These are phyloP conservation scores for Leptopilina syphax DNA, from an alignment of 2,888 invertebrate genomes.

Conservation along the genomic window DNA sequence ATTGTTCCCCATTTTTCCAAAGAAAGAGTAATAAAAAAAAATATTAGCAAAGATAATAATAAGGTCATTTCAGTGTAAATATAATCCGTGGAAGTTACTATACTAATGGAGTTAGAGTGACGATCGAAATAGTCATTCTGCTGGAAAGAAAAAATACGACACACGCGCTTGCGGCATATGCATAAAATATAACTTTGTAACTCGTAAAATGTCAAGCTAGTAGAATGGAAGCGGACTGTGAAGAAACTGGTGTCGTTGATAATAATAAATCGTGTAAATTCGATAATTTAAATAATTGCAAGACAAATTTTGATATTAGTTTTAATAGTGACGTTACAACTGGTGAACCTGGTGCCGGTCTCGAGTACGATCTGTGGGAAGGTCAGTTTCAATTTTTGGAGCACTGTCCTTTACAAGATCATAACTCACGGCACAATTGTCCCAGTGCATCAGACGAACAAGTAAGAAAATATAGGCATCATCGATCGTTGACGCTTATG, in stretches of 20 bases:
- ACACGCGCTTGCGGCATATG: constrained; percentile 33
- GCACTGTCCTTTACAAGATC: constrained; percentile 67
- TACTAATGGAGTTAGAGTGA: constrained; percentile 2
- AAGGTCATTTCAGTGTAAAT: background rate
- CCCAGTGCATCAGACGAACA: constrained; percentile 79
- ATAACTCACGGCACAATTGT: constrained; percentile 62
- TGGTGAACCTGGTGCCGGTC: constrained; percentile 78
- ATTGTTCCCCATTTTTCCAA: background rate
- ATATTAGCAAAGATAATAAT: background rate
- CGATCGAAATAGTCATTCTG: constrained; percentile 3
- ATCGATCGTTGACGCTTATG: constrained; percentile 9
- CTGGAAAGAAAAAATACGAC: constrained; percentile 13
- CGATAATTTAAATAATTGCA: background rate
- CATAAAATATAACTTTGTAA: constrained; percentile 19
- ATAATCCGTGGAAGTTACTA: background rate
- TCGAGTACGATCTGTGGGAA: constrained; percentile 93
- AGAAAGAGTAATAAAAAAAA: background rate
- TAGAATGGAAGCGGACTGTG: constrained; percentile 51
- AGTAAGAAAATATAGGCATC: constrained; percentile 75
- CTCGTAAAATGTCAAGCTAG: constrained; percentile 32
- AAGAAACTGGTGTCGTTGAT: constrained; percentile 50
- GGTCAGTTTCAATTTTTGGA: constrained; percentile 92
- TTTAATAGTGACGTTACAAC: constrained; percentile 15
- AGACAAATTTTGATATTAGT: constrained; percentile 48
- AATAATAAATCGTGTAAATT: constrained; percentile 1